Conservation (phyloP, 2,797 vertebrate genomes). For the Sebastes steindachneri region DNA sequence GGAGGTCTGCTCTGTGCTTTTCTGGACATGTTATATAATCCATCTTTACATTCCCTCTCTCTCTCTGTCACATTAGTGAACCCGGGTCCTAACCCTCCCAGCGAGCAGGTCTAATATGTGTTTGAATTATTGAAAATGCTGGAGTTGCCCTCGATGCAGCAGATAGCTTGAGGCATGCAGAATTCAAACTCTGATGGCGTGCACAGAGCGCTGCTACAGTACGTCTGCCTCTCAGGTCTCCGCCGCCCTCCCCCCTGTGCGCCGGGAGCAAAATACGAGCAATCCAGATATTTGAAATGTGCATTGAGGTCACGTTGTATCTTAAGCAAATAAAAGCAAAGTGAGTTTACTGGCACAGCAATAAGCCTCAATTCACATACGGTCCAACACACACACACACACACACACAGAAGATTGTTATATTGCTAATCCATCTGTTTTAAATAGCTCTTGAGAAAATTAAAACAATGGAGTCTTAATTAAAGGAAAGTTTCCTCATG, state of each 20-base stretch:
- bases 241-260: background rate
- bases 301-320: background rate
- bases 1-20: background rate
- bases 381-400: background rate
- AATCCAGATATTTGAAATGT: background rate
- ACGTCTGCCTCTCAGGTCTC: background rate
- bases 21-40: background rate
- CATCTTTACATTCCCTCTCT: background rate
- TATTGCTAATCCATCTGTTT: background rate
- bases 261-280: background rate
- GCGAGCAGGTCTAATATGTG: background rate
- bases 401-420: background rate
- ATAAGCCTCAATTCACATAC: background rate
- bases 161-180: background rate
- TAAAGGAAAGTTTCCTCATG: background rate
- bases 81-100: background rate
- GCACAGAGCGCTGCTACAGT: background rate
- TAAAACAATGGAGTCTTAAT: background rate
- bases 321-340: background rate
- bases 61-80: background rate
- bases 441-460: background rate
- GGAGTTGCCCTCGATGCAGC: background rate
- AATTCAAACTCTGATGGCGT: background rate
- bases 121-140: constrained; percentile 43
- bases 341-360: background rate